A percentile compares a stretch with the other conserved stretches of the same genome.
Conservation (phyloP, 2,797 vertebrate genomes). For the Syngnathus acus region DNA sequence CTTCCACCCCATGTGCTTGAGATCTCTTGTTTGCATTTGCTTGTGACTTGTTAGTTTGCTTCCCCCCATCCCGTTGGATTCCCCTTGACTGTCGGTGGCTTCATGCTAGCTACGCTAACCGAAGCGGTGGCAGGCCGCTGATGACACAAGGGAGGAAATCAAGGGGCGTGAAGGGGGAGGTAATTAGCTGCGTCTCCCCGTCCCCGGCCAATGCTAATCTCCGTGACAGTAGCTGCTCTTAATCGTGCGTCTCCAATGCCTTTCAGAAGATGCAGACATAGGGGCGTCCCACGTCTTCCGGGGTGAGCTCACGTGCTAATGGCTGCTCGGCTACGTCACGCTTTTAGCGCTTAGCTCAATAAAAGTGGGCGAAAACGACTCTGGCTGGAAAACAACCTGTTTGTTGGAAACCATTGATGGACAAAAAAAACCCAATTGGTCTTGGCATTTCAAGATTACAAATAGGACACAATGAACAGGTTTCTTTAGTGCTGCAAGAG, state of each 20-base stretch:
- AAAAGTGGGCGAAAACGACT: too few relatives aligned
- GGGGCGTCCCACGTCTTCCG: neutral
- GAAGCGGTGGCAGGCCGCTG: slow-evolving; percentile 11
- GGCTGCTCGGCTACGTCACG: too few relatives aligned
- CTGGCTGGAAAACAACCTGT: too few relatives aligned
- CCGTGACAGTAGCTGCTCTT: slow-evolving; percentile 54
- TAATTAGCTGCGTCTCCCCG: slow-evolving; percentile 45
- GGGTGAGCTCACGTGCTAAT: neutral
- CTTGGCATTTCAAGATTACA: neutral
- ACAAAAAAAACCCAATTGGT: too few relatives aligned
- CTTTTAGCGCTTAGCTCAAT: neutral
- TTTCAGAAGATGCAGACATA: neutral
- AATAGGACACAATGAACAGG: neutral
- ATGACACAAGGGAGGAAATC: slow-evolving; percentile 46
- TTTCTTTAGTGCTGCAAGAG: neutral
- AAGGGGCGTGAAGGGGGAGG: slow-evolving; percentile 50
- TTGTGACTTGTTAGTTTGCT: too few relatives aligned
- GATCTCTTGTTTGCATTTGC: neutral
- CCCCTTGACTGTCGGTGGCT: neutral
- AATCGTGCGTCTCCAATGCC: slow-evolving; percentile 1
- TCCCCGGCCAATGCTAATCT: slow-evolving; percentile 22
- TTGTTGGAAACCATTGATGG: neutral
- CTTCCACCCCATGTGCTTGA: too few relatives aligned
- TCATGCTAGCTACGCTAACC: neutral
- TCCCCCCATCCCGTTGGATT: neutral